phyloP scores from a whole-genome alignment of 2,797 vertebrate genomes.

The Microhierax caerulescens region DNA sequence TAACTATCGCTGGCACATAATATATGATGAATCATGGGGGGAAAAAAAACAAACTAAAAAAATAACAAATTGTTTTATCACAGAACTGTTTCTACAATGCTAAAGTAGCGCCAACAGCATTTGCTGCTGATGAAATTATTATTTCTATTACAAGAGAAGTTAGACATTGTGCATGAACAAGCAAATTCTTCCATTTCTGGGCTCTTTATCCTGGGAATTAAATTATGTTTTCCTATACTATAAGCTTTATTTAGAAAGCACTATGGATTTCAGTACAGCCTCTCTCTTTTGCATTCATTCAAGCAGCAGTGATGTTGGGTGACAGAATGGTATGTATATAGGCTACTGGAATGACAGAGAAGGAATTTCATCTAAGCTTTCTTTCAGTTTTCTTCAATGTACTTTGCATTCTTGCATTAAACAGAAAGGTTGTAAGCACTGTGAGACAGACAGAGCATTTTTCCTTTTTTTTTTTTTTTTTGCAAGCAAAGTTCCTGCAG shows the following conservation, averaged over 20 bases:
- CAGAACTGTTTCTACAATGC: neutral
- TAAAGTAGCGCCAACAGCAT: neutral
- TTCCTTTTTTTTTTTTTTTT: neutral
- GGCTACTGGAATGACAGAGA: neutral
- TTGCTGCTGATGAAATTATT: neutral
- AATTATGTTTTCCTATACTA: neutral
- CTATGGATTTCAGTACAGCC: neutral
- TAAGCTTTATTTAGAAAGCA: neutral
- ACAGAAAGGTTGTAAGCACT: neutral
- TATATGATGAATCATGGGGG: neutral
- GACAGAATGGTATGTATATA: neutral
- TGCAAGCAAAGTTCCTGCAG: neutral
- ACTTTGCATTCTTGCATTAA: neutral
- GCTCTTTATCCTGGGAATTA: neutral
- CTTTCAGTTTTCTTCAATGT: neutral
- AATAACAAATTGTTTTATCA: neutral
- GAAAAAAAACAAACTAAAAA: neutral
- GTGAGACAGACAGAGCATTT: neutral
- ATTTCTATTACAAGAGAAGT: neutral
- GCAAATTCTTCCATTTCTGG: neutral
- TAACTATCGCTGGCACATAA: neutral
- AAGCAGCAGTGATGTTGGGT: neutral
- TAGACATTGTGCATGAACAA: neutral
- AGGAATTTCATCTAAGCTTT: neutral
- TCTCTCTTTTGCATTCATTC: neutral